Evolutionary conservation across 2,888 invertebrate species (phyloP).

Genomic region (Tipula unca): DNA sequence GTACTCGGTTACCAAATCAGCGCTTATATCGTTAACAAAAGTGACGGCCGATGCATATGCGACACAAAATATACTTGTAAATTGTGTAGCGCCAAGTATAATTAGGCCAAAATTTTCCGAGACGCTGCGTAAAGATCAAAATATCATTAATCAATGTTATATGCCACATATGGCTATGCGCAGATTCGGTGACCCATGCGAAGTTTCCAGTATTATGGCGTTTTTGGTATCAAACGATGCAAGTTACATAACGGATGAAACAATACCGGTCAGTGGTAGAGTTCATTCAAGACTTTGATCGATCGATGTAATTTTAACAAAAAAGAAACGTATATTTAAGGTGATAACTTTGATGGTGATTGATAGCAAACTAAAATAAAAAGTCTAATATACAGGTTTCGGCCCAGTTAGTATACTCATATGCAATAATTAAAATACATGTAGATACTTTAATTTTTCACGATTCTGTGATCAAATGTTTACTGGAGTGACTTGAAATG

Average conservation of each 20-base stretch:
- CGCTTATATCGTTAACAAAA: conserved; percentile 80
- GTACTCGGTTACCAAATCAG: conserved; percentile 91
- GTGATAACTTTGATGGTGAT: too few species aligned
- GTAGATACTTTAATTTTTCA: too few species aligned
- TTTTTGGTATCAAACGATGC: conserved; percentile 80
- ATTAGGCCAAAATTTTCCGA: conserved; percentile 83
- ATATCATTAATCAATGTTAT: conserved; percentile 48
- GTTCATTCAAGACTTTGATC: conserved; percentile 59
- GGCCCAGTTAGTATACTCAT: too few species aligned
- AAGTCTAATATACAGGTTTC: too few species aligned
- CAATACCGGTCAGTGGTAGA: conserved; percentile 54
- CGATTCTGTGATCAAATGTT: too few species aligned
- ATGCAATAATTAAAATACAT: too few species aligned
- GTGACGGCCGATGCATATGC: conserved; percentile 70
- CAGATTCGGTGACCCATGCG: conserved; percentile 63
- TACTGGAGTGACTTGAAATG: too few species aligned
- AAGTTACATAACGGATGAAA: conserved; percentile 63
- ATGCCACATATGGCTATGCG: conserved; percentile 53
- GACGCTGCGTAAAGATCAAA: conserved; percentile 51
- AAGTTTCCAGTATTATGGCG: conserved; percentile 68
- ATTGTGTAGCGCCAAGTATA: conserved; percentile 87
- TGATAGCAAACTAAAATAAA: too few species aligned
- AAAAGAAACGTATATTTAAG: too few species aligned
- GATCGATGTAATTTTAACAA: too few species aligned
- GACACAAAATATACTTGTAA: conserved; percentile 78